These are phyloP conservation scores for Elephas maximus DNA, from an alignment of 2,113 vertebrate genomes.

Conservation along the genomic window DNA sequence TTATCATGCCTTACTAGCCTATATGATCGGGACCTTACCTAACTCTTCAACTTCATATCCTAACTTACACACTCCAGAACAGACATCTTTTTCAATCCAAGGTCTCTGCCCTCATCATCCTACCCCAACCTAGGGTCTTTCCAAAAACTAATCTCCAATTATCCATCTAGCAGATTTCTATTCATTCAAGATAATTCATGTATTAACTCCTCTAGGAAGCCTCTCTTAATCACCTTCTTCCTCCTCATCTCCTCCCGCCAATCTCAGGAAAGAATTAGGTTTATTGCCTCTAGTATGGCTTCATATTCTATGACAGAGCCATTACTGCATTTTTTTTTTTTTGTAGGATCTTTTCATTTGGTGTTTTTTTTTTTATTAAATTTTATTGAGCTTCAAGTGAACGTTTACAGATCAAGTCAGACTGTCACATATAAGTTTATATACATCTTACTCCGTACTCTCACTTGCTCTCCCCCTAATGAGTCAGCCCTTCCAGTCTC, in stretches of 20 bases:
- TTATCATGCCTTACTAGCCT: not conserved
- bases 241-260: not conserved
- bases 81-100: not conserved
- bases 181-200: not conserved
- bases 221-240: not conserved
- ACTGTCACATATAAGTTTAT: too few relatives aligned
- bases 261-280: not conserved
- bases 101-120: not conserved
- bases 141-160: not conserved
- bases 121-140: not conserved
- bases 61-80: not conserved
- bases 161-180: not conserved
- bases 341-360: too few relatives aligned
- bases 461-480: too few relatives aligned
- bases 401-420: too few relatives aligned
- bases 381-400: too few relatives aligned
- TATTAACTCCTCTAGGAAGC: not conserved
- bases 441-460: too few relatives aligned
- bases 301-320: not conserved
- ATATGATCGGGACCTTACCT: not conserved
- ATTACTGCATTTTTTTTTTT: not conserved
- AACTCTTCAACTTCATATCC: not conserved
- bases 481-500: too few relatives aligned
- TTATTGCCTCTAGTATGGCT: not conserved
- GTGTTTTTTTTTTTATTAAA: too few relatives aligned